Evolutionary conservation across 2,113 vertebrate genomes (phyloP).

Genomic region (Sturnira hondurensis): DNA sequence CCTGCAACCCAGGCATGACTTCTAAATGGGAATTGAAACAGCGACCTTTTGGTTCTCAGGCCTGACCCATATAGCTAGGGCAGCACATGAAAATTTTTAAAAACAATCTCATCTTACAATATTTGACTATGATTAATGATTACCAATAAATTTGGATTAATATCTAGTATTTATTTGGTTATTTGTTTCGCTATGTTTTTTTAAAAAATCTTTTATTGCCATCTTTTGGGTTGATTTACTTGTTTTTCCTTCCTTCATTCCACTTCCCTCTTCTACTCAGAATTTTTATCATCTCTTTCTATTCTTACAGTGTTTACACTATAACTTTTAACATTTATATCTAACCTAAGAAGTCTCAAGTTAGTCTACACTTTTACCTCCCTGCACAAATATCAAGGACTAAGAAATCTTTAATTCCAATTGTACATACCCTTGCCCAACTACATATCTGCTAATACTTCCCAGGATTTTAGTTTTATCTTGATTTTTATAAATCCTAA

Average conservation of each 20-base stretch:
- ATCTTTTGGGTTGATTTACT: not conserved
- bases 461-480: not conserved
- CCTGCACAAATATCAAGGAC: not conserved
- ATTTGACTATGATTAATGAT: not conserved
- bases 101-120: not conserved
- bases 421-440: not conserved
- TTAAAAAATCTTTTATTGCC: not conserved
- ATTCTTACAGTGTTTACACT: not conserved
- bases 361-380: not conserved
- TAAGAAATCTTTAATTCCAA: not conserved
- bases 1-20: too few relatives aligned
- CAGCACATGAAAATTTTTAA: not conserved
- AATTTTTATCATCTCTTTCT: not conserved
- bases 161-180: not conserved
- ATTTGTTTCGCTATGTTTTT: not conserved
- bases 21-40: too few relatives aligned
- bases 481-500: not conserved
- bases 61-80: too few relatives aligned
- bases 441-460: not conserved
- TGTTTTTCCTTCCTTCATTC: not conserved
- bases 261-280: not conserved
- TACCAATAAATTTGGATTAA: not conserved
- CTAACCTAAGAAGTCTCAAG: not conserved
- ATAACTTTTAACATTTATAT: not conserved
- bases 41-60: too few relatives aligned